phyloP scores from a whole-genome alignment of 2,797 vertebrate genomes.

The Lepilemur ruficaudatus region DNA sequence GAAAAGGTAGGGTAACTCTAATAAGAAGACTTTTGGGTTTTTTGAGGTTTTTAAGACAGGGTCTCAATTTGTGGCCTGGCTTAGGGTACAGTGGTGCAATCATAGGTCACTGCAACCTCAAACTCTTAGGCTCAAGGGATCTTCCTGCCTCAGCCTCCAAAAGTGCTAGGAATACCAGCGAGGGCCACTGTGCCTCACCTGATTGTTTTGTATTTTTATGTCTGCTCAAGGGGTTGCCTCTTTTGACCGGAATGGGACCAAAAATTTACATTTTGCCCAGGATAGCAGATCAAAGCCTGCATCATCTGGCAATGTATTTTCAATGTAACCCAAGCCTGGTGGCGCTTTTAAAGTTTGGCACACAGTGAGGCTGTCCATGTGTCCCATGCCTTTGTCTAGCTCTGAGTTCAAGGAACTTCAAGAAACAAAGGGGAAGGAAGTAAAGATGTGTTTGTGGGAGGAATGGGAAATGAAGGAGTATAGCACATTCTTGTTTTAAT shows the following conservation, averaged over 20 bases:
- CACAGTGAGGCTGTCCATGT: not conserved
- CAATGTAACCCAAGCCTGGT: not conserved
- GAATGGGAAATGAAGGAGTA: not conserved
- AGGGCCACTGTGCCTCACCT: not conserved
- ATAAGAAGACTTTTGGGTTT: not conserved
- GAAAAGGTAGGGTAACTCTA: not conserved
- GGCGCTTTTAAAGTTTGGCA: not conserved
- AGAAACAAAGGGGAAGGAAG: not conserved
- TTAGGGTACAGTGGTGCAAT: not conserved
- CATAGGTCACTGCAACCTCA: not conserved
- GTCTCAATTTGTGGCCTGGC: not conserved
- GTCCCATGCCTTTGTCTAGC: not conserved
- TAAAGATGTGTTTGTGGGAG: not conserved
- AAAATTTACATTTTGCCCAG: conserved; percentile 10
- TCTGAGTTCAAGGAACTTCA: not conserved
- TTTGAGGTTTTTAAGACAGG: not conserved
- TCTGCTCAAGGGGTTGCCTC: not conserved
- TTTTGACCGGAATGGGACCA: not conserved
- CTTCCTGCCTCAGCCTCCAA: not conserved
- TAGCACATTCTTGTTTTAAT: not conserved
- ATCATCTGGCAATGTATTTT: not conserved
- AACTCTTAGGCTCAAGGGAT: not conserved
- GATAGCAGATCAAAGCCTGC: not conserved
- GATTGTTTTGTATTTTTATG: not conserved
- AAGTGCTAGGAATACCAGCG: not conserved